Evolutionary conservation across 2,113 vertebrate species (phyloP), one percentile per base, ranked within the genome.

Genomic region (Peromyscus polionotus): DNA sequence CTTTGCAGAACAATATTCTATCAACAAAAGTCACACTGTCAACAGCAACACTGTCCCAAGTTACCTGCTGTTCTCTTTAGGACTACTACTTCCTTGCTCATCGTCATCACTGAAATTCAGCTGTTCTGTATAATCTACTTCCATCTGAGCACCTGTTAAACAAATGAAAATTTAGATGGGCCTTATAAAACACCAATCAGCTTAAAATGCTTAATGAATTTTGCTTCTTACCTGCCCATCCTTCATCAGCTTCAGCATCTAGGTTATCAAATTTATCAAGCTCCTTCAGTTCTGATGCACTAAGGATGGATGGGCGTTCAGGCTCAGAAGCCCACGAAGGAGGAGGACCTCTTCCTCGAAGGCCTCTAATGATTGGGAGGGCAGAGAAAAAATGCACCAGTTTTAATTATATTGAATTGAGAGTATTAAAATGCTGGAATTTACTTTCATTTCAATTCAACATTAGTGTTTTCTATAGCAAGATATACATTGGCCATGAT

Each of bases 61-160:
- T 98, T 95, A 99, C 99, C 99, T 99, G 96, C 97, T 99, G 72
- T 99, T 99, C 3, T 99, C 99, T 97, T 99, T 99, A 81, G 99
- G 98, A 79, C 88, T 96, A 97, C 98, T 98, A 91, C 99, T 98
- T 97, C 99, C 99, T 98, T 99, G 99, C 48, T 99, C 99, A 93
- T 99, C 99, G 72, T 99, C 99, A 54, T 99, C 99, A 91, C 99
- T 99, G 98, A 99, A 99, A 98, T 99, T 99, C 36, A 99, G 98
- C 98, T 99, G 99, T 96, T 99, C 99, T 1, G 99, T 99, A 96
- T 99, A 99, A 98, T 99, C 99, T 86, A 99, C 99, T 98, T 99
- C 99, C 98, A 99, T 99, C 96, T 99, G 99, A 96, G 99, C 99
- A 98, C 99, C 99, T 99, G 97, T 90, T 14, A 51, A 93, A 97